Evolutionary conservation across 2,888 invertebrate genomes (phyloP), one percentile per base, ranked within the genome.

Genomic region (Dryobota labecula): DNA sequence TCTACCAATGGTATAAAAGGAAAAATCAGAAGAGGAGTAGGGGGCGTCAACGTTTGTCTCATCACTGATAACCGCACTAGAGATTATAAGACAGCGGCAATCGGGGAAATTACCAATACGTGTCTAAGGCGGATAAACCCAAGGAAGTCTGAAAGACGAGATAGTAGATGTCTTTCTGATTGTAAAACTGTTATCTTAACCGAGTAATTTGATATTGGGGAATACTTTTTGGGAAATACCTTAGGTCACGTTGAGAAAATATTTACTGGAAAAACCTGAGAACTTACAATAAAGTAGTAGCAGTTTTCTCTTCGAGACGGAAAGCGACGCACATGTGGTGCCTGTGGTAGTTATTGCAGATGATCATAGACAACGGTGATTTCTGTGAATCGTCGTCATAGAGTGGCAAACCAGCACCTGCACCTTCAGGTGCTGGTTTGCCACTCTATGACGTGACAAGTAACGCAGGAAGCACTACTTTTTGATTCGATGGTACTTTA

Each of bases 81-180:
- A 47, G 8, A 45, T 30, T 33, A 56, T 24, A 24, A 27, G 11
- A 70, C 33, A 63, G 30, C 51, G 27, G 36, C 20, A 49, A 76
- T 68, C 54, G 15, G 53, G 74, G 58, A 65, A 73, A 61, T 68
- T 43, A 75, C 54, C 15, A 63, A 43, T 60, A 70, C 49, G 27
- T 64, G 33, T n/a, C 18, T 61, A 61, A 74, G 53, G 58, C 47
- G 56, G 57, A 51, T 49, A 66, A 74, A 74, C 76, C 74, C 76
- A 61, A 61, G 30, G 36, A 76, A 76, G 24, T 36, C 61, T 54
- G 60, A 38, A 49, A 61, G 43, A 74, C 53, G 24, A 60, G 54
- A 68, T 76, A 49, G 24, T 18, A 49, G 24, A 76, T 76, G 58
- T 58, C 27, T 60, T 49, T 60, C 30, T 41, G 76, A 76, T 76